Base-by-base conservation (phyloP, 2,888 invertebrate genomes). In the Piscicola geometra region DNA sequence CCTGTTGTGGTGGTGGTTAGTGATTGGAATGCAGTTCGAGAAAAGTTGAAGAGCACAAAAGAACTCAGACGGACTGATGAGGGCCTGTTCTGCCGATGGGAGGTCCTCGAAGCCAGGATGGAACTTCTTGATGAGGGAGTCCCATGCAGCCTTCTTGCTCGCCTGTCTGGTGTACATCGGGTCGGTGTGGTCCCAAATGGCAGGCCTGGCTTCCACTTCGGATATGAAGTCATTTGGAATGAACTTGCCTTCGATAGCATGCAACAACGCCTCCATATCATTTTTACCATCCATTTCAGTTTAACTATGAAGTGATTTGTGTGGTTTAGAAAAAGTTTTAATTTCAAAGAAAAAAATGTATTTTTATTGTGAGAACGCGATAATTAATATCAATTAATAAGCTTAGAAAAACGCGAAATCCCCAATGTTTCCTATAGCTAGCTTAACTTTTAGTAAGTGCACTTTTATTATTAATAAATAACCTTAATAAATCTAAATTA, bases 141-240 rank as follows among this genome's bases (percentile, higher is more conserved):
- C 71, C 71, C 71, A 71, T 3, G 71, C 50, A 1, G 71, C 71
- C 33, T 50, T 71, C 50, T 50, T 71, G 52, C 71, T 30, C n/a
- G 71, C 71, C n/a, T 71, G 71, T 32, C 50, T 71, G 71, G 30
- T 71, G 41, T 71, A 71, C 71, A 50, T 50, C 18, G 52, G 25
- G 28, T 71, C 71, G 1, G 71, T 32, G n/a, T 71, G 71, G 50
- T 71, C 52, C 71, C 71, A 71, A 32, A 71, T 71, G 18, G 71
- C 71, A 30, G 71, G 71, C 1, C 71, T 2, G 5, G 71, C 71
- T 18, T 71, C 52, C 41, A 71, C 50, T 32, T 71, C 71, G 18
- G 32, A 50, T 18, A 71, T 71, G 52, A 71, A 71, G 33, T 71
- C 71, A 30, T 52, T 71, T n/a, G 71, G 71, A 25, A 30, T 52